These are phyloP conservation scores for Berghia stephanieae DNA, from an alignment of 1,140 invertebrate genomes.

Conservation along the genomic window DNA sequence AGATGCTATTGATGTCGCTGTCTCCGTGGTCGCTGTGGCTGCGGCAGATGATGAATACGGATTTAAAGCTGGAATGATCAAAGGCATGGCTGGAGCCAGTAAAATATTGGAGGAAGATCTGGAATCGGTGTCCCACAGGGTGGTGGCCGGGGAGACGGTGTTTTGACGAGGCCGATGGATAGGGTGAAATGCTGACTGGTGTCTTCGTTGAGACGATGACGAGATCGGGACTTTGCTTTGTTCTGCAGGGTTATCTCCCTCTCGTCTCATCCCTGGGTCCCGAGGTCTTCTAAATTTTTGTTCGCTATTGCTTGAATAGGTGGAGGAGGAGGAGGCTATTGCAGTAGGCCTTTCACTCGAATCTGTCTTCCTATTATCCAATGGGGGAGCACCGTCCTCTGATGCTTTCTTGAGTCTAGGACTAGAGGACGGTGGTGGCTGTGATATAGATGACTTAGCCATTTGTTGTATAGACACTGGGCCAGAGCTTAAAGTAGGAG, in stretches of 20 bases:
- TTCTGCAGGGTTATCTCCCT: not conserved
- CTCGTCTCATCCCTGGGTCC: slow-evolving; percentile 9
- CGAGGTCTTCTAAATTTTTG: too few species aligned
- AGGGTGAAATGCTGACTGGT: slow-evolving; percentile 53
- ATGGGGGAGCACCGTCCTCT: too few species aligned
- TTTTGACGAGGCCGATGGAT: slow-evolving; percentile 48
- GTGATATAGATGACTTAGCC: too few species aligned
- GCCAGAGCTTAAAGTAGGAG: too few species aligned
- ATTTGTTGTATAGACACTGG: too few species aligned
- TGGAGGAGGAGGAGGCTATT: slow-evolving; percentile 12
- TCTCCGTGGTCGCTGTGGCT: slow-evolving; percentile 5
- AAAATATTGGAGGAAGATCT: slow-evolving; percentile 49
- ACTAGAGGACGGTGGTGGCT: too few species aligned
- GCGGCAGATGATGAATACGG: slow-evolving; percentile 14
- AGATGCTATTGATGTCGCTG: not conserved
- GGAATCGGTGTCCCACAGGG: slow-evolving; percentile 57
- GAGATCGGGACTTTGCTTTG: not conserved
- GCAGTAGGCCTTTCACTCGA: not conserved
- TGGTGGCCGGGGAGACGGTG: slow-evolving; percentile 61
- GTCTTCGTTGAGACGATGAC: slow-evolving; percentile 24
- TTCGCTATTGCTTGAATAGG: not conserved
- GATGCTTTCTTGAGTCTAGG: not conserved
- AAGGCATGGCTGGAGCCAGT: slow-evolving; percentile 52
- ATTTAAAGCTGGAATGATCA: slow-evolving; percentile 32
- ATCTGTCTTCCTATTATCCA: not conserved